Percentiles rank a stretch among this genome's conserved stretches.
These are phyloP conservation scores for Drosophila bocqueti DNA, from an alignment of 1,140 invertebrate species.

Conservation along the genomic window DNA sequence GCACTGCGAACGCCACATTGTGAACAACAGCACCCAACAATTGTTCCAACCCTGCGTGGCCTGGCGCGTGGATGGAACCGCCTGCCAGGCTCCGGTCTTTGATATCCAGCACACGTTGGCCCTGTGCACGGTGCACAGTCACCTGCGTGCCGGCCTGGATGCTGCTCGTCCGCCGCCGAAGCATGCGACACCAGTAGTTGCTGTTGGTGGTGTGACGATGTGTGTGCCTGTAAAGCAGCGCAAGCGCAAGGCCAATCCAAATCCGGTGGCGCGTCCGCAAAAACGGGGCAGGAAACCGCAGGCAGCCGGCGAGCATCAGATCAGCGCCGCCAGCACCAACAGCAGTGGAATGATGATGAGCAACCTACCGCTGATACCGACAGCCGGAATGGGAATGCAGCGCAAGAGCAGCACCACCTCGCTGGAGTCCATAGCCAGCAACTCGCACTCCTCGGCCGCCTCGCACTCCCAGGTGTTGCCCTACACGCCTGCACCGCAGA, in stretches of 20 bases:
- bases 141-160: constrained; percentile 55
- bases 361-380: constrained; percentile 50
- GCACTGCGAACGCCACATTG: constrained; percentile 94
- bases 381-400: constrained; percentile 65
- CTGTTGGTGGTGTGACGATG: not conserved
- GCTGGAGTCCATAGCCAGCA: constrained; percentile 80
- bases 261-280: constrained; percentile 70
- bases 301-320: constrained; percentile 11
- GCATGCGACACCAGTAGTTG: constrained; percentile 1
- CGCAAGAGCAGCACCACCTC: constrained; percentile 82
- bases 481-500: constrained; percentile 40
- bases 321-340: not conserved
- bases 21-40: constrained; percentile 94
- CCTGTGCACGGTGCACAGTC: constrained; percentile 91
- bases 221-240: constrained; percentile 39
- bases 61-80: constrained; percentile 93
- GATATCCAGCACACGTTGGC: constrained; percentile 94
- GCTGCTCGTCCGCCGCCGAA: constrained; percentile 30
- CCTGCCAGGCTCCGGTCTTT: constrained; percentile 94
- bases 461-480: constrained; percentile 61
- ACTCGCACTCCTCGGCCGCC: constrained; percentile 74
- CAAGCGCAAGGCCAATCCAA: constrained; percentile 66
- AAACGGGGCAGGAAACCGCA: constrained; percentile 70
- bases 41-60: constrained; percentile 96
- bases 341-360: constrained; percentile 28